Percentiles rank a stretch among this genome's conserved stretches.
Conservation (phyloP, 92 coral and sea anemone genomes). For the Epizoanthus stellaris region DNA sequence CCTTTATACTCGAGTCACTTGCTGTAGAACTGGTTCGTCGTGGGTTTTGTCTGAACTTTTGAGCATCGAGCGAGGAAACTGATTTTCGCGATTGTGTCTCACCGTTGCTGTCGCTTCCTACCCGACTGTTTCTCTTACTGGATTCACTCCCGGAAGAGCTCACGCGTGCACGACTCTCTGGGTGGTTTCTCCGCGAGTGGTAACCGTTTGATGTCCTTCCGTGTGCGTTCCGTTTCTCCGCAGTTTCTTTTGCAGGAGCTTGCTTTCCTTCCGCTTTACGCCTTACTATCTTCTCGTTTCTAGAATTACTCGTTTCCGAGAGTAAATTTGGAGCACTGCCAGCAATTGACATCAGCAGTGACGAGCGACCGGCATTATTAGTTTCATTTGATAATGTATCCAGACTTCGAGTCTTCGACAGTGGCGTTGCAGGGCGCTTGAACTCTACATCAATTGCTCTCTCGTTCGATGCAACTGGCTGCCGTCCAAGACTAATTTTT, state of each 20-base stretch:
- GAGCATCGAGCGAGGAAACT: background rate
- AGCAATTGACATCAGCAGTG: background rate
- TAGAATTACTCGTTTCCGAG: background rate
- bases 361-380: background rate
- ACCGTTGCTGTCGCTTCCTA: background rate
- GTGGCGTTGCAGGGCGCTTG: conserved; percentile 29
- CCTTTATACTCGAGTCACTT: conserved; percentile 35
- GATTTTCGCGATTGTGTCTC: background rate
- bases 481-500: conserved; percentile 32
- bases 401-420: conserved; percentile 39
- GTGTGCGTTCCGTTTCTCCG: background rate
- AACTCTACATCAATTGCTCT: conserved; percentile 48
- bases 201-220: background rate
- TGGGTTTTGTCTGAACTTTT: background rate
- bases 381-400: background rate
- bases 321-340: conserved; percentile 30
- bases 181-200: conserved; percentile 1
- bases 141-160: background rate
- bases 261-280: background rate
- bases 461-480: conserved; percentile 34
- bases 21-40: conserved; percentile 33
- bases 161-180: background rate
- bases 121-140: background rate
- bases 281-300: no score
- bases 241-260: background rate